Evolutionary conservation across 2,113 vertebrate genomes (phyloP), one percentile per base, ranked within the genome.

Genomic region (pig (Sus scrofa)): DNA sequence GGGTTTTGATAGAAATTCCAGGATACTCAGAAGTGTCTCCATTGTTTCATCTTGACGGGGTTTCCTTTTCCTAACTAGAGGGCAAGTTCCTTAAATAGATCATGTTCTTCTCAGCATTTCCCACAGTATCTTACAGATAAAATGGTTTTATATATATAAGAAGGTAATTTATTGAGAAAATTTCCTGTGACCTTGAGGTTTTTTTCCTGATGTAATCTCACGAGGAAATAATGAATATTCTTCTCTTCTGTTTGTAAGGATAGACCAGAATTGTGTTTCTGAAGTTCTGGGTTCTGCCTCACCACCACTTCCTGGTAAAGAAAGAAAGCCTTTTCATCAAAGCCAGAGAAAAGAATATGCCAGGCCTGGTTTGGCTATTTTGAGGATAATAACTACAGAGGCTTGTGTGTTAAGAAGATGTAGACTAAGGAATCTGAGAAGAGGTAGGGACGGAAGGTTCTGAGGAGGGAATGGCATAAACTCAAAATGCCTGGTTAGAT

Each of bases 1-100:
- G 60, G 63, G 83, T 77, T 95, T 91, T 74, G 5, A 73, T 71
- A 92, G 75, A 82, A 89, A 92, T 95, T 81, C 58, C 56, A 85
- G 84, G 22, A 81, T 60, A 22, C 39, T 94, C 82, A 20, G 3
- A 90, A 67, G 39, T 78, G 16, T 86, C 56, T 86, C 26, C n/a
- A 16, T 82, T 89, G 60, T 91, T 82, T 89, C 54, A 87, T 86
- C 50, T 83, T 92, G 6, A n/a, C 58, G 78, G 67, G 22, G 3
- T 82, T 8, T 70, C 27, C 37, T 63, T 93, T 85, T 67, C 54
- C 71, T 68, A 37, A 91, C 20, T 67, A 95, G 44, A 78, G 19
- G 56, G n/a, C 67, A 75, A 96, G 62, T 1, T 44, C 6, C 87
- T 92, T 79, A 34, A 65, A 37, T 2, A 63, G 34, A 70, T 71